Base-by-base conservation (phyloP, 2,888 invertebrate genomes). In the Dryobotodes eremita region DNA sequence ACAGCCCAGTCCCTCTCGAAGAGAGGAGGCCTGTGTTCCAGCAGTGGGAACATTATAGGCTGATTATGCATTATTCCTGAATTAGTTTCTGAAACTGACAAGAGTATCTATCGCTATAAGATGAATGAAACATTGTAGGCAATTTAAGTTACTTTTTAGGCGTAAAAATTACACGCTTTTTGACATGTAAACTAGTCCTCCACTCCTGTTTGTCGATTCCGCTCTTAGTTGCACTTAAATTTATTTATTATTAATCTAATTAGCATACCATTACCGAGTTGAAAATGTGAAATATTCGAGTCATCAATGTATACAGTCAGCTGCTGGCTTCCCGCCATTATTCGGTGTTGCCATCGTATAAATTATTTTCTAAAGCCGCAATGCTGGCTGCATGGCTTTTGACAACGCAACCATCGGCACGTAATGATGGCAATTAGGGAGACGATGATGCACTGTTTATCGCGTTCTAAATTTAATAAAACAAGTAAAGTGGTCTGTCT, bases 401-500 rank as follows among this genome's bases (percentile, higher is more conserved):
- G 90, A 90, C 88, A 89, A 88, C 86, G 77, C 75, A 72, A 74
- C 82, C 82, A 84, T 83, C 80, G 80, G 53, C 59, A 71, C 70
- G 79, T 92, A 91, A 91, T 89, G 85, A 86, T 73, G 70, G 88
- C 86, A 91, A 92, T 92, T 92, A 91, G 78, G 81, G 68, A 42
- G 80, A 71, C 75, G 82, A 77, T 71, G 85, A 85, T 80, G 84
- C 81, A 82, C 82, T 81, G 83, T 87, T 87, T 88, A 89, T 83
- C 79, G 84, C 76, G 88, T 86, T 89, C 87, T 88, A 90, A 89
- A 89, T 90, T 89, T 80, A 89, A 89, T 88, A 83, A 86, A 84
- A 85, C 69, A 76, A 88, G 64, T 36, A 70, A 57, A 36, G 80
- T 79, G 84, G 71, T 71, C 23, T 55, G 70, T 62, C 36, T 70